phyloP scores from a whole-genome alignment of 2,797 vertebrate species.

The Lophius americanus region DNA sequence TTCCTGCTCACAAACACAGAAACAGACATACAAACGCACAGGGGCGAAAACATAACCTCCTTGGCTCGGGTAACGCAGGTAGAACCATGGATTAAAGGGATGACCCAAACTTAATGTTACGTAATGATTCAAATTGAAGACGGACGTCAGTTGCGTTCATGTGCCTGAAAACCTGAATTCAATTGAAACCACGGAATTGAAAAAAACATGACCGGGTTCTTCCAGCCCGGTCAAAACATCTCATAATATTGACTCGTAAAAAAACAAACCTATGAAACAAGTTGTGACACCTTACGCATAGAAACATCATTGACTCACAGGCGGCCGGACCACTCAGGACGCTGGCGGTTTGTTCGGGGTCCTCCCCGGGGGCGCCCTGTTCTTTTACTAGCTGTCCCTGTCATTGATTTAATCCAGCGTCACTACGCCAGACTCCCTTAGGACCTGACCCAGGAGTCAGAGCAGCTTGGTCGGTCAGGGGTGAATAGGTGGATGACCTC shows the following conservation, averaged over 20 bases:
- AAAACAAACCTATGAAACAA: slow-evolving; percentile 23
- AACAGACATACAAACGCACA: no score
- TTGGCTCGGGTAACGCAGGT: no score
- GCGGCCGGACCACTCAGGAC: slow-evolving; percentile 39
- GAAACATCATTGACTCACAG: slow-evolving; percentile 52
- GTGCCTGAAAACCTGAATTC: no score
- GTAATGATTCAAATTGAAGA: no score
- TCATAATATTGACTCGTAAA: slow-evolving; percentile 10
- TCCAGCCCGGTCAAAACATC: no score
- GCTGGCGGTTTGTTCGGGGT: slow-evolving; percentile 34
- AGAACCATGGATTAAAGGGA: no score
- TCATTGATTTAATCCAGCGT: slow-evolving; percentile 65
- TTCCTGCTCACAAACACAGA: no score
- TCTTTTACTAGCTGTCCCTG: slow-evolving; percentile 41
- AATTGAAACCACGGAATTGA: no score
- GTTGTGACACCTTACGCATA: neutral
- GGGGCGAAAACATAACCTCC: no score
- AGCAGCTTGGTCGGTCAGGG: slow-evolving; percentile 49
- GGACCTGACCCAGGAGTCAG: slow-evolving; percentile 55
- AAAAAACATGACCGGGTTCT: no score
- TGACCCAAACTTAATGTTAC: no score
- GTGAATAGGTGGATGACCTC: slow-evolving; percentile 53
- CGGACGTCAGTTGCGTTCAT: no score
- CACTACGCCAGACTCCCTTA: slow-evolving; percentile 60
- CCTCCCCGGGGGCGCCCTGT: slow-evolving; percentile 49